These are phyloP conservation scores for Abramis brama DNA, from an alignment of 2,113 vertebrate genomes.

Conservation along the genomic window DNA sequence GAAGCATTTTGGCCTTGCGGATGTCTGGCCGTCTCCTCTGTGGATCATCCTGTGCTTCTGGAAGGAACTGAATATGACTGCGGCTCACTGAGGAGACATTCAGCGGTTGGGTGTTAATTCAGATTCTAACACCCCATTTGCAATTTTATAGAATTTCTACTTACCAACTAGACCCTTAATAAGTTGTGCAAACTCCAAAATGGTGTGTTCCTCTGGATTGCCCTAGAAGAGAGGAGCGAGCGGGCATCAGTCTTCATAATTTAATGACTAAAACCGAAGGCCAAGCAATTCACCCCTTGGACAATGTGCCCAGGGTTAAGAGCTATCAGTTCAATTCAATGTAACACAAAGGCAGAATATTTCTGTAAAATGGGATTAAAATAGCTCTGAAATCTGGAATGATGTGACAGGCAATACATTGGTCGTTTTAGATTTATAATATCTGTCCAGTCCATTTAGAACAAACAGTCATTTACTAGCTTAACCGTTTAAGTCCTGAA, in stretches of 20 bases:
- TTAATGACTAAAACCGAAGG: background rate
- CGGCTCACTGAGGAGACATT: constrained; percentile 75
- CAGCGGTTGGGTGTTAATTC: background rate
- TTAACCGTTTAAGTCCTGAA: too few species aligned
- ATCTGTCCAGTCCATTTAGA: background rate
- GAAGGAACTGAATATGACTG: constrained; percentile 97
- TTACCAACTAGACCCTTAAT: constrained; percentile 98
- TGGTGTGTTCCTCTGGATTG: constrained; percentile 97
- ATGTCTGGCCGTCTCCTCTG: constrained; percentile 97
- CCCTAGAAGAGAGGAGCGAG: constrained; percentile 76
- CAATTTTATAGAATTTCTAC: constrained; percentile 38
- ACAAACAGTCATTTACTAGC: too few species aligned
- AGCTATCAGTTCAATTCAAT: background rate
- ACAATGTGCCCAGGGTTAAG: background rate
- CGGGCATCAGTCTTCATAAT: background rate
- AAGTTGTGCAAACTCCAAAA: constrained; percentile 94
- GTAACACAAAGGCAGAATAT: background rate
- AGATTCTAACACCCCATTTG: background rate
- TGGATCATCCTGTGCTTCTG: constrained; percentile 97
- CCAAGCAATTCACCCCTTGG: background rate
- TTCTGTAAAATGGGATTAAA: too few species aligned
- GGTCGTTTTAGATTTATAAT: background rate
- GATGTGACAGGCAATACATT: too few species aligned
- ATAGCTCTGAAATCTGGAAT: background rate
- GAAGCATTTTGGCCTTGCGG: constrained; percentile 90